Percentiles rank a stretch among this genome's conserved stretches.
Evolutionary conservation across 37 sponge, comb jelly and placozoan genomes (phyloP).

Genomic region (Agelas oroides): DNA sequence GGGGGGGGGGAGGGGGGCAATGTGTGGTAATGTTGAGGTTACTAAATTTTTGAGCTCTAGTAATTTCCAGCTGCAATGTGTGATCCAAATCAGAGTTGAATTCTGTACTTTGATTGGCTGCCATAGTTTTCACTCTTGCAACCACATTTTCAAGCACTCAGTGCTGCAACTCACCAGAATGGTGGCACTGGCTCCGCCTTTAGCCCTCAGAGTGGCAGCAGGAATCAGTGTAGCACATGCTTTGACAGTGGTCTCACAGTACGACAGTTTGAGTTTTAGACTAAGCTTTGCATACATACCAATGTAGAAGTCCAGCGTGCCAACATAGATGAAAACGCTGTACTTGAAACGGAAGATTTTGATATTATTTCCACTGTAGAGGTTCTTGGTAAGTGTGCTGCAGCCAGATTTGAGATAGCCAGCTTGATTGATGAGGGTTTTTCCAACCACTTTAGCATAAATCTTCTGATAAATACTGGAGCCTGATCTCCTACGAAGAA

Average conservation of each 20-base stretch:
- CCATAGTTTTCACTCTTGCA: too few species aligned
- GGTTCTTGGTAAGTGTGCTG: not conserved
- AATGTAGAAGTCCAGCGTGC: not conserved
- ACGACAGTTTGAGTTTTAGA: not conserved
- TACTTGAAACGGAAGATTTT: not conserved
- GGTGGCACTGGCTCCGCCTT: not conserved
- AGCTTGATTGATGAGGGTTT: conserved; percentile 6
- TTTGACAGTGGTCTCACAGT: not conserved
- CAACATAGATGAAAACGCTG: not conserved
- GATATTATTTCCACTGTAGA: not conserved
- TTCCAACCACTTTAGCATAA: conserved; percentile 46
- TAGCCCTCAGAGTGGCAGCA: not conserved
- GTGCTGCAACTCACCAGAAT: conserved; percentile 2
- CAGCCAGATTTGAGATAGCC: not conserved
- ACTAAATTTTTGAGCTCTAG: too few species aligned
- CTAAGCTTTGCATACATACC: not conserved
- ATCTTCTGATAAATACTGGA: conserved; percentile 6
- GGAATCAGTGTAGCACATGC: conserved; percentile 4
- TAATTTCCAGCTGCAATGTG: too few species aligned
- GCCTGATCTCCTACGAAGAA: not conserved
- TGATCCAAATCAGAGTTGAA: too few species aligned
- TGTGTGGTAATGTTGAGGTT: too few species aligned
- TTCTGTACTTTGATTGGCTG: too few species aligned
- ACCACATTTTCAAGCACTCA: too few species aligned
- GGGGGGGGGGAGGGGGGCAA: too few species aligned